A percentile compares a stretch with the other conserved stretches of the same genome.
Evolutionary conservation across 2,797 vertebrate species (phyloP).

Genomic region (Sebastes ruberrimus): DNA sequence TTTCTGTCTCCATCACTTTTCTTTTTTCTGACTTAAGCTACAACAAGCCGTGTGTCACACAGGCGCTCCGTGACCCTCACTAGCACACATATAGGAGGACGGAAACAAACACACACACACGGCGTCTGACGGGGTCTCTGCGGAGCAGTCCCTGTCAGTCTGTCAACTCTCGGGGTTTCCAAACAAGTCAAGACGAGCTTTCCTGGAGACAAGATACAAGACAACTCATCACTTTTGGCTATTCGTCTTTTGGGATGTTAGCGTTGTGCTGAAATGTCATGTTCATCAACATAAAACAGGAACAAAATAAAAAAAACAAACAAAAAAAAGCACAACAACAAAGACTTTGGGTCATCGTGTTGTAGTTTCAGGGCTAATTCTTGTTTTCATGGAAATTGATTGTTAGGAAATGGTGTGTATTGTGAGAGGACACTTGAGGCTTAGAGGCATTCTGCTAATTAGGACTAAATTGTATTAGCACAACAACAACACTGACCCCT

Average conservation of each 20-base stretch:
- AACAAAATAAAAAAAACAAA: neutral
- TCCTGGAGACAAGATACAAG: constrained; percentile 59
- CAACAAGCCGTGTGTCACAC: constrained; percentile 10
- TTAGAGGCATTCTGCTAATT: constrained; percentile 67
- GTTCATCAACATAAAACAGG: constrained; percentile 33
- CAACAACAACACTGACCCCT: constrained; percentile 64
- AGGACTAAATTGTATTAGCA: constrained; percentile 65
- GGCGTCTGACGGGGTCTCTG: constrained; percentile 52
- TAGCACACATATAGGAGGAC: neutral
- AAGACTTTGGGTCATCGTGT: constrained; percentile 21
- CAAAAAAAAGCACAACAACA: neutral
- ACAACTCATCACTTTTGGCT: constrained; percentile 71
- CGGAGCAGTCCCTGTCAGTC: constrained; percentile 62
- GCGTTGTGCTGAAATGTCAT: constrained; percentile 48
- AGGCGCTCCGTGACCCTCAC: neutral
- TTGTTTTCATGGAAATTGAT: constrained; percentile 60
- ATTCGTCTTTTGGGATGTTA: constrained; percentile 60
- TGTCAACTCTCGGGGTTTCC: constrained; percentile 61
- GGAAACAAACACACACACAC: neutral
- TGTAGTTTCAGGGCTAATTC: constrained; percentile 30
- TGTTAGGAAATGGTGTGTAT: constrained; percentile 35
- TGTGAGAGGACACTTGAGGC: constrained; percentile 52
- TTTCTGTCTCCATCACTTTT: neutral
- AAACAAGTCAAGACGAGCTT: constrained; percentile 65
- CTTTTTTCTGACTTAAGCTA: constrained; percentile 8